A percentile compares a stretch with the other conserved stretches of the same genome.
Conservation (phyloP, 1,140 invertebrate species). For the Glomeris maerens region DNA sequence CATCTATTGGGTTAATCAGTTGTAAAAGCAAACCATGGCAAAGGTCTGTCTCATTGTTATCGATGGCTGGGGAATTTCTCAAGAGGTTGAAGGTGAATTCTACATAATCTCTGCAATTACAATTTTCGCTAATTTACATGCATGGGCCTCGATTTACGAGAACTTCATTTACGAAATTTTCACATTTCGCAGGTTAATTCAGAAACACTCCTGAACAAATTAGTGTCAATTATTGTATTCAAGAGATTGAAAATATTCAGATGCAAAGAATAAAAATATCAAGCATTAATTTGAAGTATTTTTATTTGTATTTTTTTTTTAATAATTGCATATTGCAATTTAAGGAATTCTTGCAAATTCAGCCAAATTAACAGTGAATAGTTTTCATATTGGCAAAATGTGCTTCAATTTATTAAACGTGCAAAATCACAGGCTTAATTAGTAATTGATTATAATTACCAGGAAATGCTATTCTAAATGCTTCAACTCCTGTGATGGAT, state of each 20-base stretch:
- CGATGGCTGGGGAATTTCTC: slow-evolving; percentile 16
- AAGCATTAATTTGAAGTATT: neutral
- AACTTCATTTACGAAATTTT: slow-evolving; percentile 1
- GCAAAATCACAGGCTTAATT: neutral
- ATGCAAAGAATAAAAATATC: neutral
- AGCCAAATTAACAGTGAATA: neutral
- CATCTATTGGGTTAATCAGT: too few species aligned
- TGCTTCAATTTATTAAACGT: neutral
- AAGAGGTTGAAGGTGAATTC: slow-evolving; percentile 10
- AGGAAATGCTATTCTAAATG: slow-evolving; percentile 16
- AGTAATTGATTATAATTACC: slow-evolving; percentile 3
- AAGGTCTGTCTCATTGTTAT: slow-evolving; percentile 16
- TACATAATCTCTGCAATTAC: neutral
- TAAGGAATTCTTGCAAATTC: neutral
- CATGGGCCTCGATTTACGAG: neutral
- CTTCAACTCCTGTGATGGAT: slow-evolving; percentile 14
- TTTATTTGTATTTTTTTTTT: neutral
- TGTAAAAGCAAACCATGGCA: too few species aligned
- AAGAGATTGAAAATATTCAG: neutral
- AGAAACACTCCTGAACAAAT: neutral
- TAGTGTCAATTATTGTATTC: neutral
- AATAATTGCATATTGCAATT: neutral
- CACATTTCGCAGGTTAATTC: neutral
- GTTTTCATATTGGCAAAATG: neutral
- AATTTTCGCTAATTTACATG: neutral